A percentile compares a stretch with the other conserved stretches of the same genome.
Conservation (phyloP, 2,888 invertebrate species). For the Aleiodes alternator region DNA sequence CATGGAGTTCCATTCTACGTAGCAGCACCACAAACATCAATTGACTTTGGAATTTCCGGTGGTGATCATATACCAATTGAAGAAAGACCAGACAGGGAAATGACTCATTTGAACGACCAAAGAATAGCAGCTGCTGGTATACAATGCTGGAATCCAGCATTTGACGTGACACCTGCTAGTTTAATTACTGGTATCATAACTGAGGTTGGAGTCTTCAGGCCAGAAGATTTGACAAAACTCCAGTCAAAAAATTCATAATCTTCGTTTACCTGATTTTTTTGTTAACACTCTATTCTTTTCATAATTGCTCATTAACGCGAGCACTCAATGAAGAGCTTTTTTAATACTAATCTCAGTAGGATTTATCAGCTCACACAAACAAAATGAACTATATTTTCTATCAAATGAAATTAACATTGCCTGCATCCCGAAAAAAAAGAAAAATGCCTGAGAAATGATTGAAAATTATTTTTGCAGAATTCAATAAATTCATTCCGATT, state of each 20-base stretch:
- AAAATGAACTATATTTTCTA: constrained; percentile 19
- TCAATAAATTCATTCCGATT: not conserved
- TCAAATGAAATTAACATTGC: not conserved
- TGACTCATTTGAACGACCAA: constrained; percentile 92
- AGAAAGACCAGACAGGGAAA: constrained; percentile 92
- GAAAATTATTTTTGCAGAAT: not conserved
- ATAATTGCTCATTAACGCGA: not conserved
- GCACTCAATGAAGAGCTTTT: not conserved
- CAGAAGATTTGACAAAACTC: constrained; percentile 72
- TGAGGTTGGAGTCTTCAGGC: constrained; percentile 90
- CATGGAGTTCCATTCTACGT: constrained; percentile 97
- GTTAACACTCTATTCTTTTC: not conserved
- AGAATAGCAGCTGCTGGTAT: constrained; percentile 94
- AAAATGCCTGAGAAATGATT: not conserved
- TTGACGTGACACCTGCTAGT: constrained; percentile 96
- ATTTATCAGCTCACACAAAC: not conserved
- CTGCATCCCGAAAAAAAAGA: not conserved
- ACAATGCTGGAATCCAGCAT: constrained; percentile 98
- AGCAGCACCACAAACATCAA: constrained; percentile 94
- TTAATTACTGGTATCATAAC: constrained; percentile 97
- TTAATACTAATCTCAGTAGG: not conserved
- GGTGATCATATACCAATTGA: constrained; percentile 96
- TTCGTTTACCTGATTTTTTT: not conserved
- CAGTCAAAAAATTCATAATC: constrained; percentile 17
- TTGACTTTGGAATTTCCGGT: constrained; percentile 86